phyloP scores from a whole-genome alignment of 2,113 vertebrate genomes.

The Mionectes macconnelli region DNA sequence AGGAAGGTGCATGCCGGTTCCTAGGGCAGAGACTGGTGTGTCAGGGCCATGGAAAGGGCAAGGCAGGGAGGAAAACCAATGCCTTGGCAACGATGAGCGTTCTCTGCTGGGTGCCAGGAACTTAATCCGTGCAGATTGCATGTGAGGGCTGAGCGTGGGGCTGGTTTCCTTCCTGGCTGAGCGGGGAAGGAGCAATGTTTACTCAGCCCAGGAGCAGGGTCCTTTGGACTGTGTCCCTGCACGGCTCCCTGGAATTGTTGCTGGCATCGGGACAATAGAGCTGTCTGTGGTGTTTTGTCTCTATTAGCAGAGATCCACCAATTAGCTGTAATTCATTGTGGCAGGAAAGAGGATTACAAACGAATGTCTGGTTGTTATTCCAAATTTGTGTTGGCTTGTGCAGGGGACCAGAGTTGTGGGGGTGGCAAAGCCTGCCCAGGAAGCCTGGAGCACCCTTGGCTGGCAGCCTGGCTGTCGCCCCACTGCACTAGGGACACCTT shows the following conservation, averaged over 20 bases:
- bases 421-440: not conserved
- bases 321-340: not conserved
- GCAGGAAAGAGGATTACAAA: slow-evolving; percentile 1
- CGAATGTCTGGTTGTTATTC: not conserved
- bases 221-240: not conserved
- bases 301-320: not conserved
- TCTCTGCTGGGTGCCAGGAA: not conserved
- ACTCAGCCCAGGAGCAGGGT: not conserved
- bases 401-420: not conserved
- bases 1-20: accelerated
- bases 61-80: not conserved
- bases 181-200: not conserved
- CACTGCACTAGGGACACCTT: not conserved
- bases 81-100: not conserved
- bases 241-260: not conserved
- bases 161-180: not conserved
- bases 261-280: not conserved
- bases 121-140: not conserved
- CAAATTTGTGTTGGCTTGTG: not conserved
- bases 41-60: not conserved
- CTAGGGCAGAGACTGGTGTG: not conserved
- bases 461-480: not conserved
- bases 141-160: not conserved
- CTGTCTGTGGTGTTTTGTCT: not conserved
- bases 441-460: not conserved